A percentile compares a stretch with the other conserved stretches of the same genome.
Conservation (phyloP, 2,113 vertebrate species). For the Cervus canadensis region DNA sequence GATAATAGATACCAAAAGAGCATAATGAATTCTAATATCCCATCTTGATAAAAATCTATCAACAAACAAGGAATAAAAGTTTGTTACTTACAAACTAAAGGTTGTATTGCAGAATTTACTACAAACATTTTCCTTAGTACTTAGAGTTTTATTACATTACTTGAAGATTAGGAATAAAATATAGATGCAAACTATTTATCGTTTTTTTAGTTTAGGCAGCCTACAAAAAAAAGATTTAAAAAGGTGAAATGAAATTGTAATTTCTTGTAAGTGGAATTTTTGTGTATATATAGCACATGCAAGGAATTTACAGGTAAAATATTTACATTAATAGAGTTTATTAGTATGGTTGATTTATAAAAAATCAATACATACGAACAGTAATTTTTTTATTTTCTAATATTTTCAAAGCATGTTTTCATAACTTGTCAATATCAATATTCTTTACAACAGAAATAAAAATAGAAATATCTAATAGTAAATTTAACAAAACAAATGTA, state of each 20-base stretch:
- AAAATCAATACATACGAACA: neutral
- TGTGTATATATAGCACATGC: neutral
- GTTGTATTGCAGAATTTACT: neutral
- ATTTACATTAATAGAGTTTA: neutral
- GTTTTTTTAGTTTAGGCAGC: neutral
- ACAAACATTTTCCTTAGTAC: neutral
- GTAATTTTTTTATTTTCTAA: neutral
- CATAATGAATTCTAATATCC: neutral
- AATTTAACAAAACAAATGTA: neutral
- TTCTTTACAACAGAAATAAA: neutral
- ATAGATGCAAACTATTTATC: neutral
- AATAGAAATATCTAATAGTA: neutral
- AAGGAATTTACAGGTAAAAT: neutral
- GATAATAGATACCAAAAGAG: neutral
- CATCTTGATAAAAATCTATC: neutral
- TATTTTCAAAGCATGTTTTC: neutral
- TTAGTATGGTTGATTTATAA: neutral
- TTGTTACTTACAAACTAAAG: neutral
- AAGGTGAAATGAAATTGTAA: neutral
- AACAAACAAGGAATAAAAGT: neutral
- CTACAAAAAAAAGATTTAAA: neutral
- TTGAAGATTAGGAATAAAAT: neutral
- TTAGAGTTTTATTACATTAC: conserved; percentile 1
- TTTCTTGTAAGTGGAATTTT: neutral
- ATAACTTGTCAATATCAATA: neutral